These are phyloP conservation scores for Agrotis ipsilon DNA, from an alignment of 2,888 invertebrate genomes.

Conservation along the genomic window DNA sequence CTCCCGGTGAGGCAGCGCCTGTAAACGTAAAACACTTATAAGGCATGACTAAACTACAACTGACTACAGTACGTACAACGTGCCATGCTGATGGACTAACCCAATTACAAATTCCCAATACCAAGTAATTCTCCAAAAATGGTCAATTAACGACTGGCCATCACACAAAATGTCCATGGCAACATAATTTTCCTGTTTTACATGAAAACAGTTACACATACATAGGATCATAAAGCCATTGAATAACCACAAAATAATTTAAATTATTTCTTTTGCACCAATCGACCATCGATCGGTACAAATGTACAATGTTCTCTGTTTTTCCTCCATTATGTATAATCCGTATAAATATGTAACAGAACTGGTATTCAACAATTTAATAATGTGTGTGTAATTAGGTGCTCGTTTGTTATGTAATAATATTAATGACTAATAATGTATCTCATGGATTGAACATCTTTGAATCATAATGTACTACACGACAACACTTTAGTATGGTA, in stretches of 20 bases:
- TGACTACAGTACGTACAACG: too few species aligned
- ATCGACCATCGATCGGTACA: too few species aligned
- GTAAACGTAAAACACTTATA: too few species aligned
- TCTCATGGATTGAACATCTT: slow-evolving; percentile 8
- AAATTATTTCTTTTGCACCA: slow-evolving; percentile 15
- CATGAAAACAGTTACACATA: slow-evolving; percentile 16
- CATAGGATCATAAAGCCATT: background rate
- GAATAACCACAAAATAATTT: slow-evolving; percentile 16
- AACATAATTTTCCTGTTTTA: slow-evolving; percentile 42
- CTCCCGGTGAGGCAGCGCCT: too few species aligned
- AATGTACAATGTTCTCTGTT: background rate
- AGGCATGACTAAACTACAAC: too few species aligned
- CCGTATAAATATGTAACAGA: slow-evolving; percentile 20
- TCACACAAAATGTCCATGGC: slow-evolving; percentile 12
- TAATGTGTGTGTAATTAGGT: slow-evolving; percentile 1
- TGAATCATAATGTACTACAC: slow-evolving; percentile 10
- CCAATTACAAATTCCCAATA: background rate
- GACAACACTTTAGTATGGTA: background rate
- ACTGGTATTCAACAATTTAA: slow-evolving; percentile 13
- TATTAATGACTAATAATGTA: slow-evolving; percentile 33
- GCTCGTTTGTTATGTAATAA: slow-evolving; percentile 29
- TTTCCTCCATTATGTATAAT: slow-evolving; percentile 33
- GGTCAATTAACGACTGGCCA: background rate
- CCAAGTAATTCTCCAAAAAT: background rate
- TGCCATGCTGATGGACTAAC: too few species aligned